Base-by-base conservation (phyloP, 1,140 invertebrate species). In the Meloidogyne floridensis region DNA sequence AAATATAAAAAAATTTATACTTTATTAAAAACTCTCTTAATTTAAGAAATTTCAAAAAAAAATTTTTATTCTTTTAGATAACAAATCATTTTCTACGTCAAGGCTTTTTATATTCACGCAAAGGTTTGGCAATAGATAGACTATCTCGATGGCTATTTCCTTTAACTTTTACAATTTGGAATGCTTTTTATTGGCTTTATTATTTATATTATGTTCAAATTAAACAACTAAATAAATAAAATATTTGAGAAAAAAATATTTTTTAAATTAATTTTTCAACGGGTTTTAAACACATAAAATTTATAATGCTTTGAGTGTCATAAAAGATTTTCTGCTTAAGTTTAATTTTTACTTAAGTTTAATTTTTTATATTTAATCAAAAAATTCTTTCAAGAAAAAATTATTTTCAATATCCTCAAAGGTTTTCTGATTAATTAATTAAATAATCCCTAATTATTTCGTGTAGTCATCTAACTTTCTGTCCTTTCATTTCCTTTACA, bases 131-230 rank as follows among this genome's bases (percentile, higher is more conserved):
- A 69, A 79, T 79, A n/a, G 77, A 79, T 47, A 11, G 13, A 72
- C 15, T 54, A 18, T 69, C 56, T 15, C 65, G 77, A 3, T 79
- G 54, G 77, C 51, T 79, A 53, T 79, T 79, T 51, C 77, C 77
- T 69, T 53, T 71, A 53, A 51, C 77, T 51, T 79, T 79, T 79
- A 65, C 65, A 18, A 79, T 65, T 71, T 79, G 77, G 77, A 79
- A 79, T 71, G 18, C 65, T 51, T 47, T 79, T 71, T 79, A 79
- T 18, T 79, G 77, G 77, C 47, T 51, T 72, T 79, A 79, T 71
- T 79, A 79, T 18, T 69, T 77, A 15, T 77, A 69, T 56, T 77
- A 77, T 15, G 54, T 13, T 32, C 42, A 81, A 75, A 73, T 20
- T 18, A 65, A n/a, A n/a, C 6, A 65, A 65, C 0, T 56, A 11